These are phyloP conservation scores for Limenitis arthemis DNA, from an alignment of 2,888 invertebrate genomes.

Conservation along the genomic window DNA sequence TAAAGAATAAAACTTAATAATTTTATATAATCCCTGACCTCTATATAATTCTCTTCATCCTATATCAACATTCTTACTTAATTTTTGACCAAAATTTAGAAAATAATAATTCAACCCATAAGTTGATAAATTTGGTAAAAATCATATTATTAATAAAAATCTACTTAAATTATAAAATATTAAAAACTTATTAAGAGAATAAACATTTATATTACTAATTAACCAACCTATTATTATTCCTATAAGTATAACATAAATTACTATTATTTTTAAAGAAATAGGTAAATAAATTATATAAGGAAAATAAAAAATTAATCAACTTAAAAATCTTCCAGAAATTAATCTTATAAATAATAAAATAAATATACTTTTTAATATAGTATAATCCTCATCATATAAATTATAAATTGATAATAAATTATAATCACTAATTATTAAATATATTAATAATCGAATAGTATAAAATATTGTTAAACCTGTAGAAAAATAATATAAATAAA, in stretches of 20 bases:
- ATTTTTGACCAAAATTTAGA: constrained; percentile 51
- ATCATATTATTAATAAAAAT: constrained; percentile 63
- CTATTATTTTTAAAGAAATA: constrained; percentile 64
- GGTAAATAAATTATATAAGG: constrained; percentile 70
- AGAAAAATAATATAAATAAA: constrained; percentile 70
- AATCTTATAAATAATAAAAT: constrained; percentile 65
- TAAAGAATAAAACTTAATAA: constrained; percentile 6
- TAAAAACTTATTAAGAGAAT: constrained; percentile 54
- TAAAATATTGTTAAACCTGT: constrained; percentile 72
- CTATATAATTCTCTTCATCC: constrained; percentile 29
- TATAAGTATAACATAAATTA: constrained; percentile 60
- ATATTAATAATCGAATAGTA: constrained; percentile 70
- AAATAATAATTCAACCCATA: constrained; percentile 57
- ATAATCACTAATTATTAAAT: constrained; percentile 62
- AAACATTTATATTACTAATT: constrained; percentile 55
- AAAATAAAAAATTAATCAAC: constrained; percentile 67
- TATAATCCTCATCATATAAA: constrained; percentile 62
- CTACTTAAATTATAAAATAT: constrained; percentile 41
- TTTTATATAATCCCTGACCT: constrained; percentile 1
- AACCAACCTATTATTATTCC: constrained; percentile 54
- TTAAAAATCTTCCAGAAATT: constrained; percentile 67
- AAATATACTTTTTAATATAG: constrained; percentile 63
- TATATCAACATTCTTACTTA: constrained; percentile 59
- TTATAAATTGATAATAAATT: constrained; percentile 61
- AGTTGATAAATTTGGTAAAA: constrained; percentile 64